These are phyloP conservation scores for Branchellion lobata DNA, from an alignment of 2,888 invertebrate species.

Conservation along the genomic window DNA sequence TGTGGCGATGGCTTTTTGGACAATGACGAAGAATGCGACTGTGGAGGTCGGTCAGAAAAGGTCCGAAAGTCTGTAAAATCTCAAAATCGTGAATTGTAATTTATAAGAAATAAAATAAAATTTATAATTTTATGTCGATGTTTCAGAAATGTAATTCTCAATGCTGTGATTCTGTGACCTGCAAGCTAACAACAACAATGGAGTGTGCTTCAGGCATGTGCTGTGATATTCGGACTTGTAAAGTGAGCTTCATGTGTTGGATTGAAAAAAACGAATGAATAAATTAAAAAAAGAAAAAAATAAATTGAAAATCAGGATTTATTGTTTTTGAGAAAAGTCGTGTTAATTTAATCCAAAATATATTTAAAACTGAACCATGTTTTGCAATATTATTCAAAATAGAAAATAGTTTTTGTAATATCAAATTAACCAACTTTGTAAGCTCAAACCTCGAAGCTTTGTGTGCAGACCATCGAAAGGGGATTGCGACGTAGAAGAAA, in stretches of 20 bases:
- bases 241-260: neutral
- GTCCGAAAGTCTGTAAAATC: neutral
- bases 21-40: conserved; percentile 7
- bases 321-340: neutral
- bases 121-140: neutral
- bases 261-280: neutral
- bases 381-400: too few relatives aligned
- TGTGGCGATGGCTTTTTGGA: neutral
- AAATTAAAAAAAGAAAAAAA: too few relatives aligned
- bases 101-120: neutral
- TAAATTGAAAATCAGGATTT: neutral
- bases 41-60: neutral
- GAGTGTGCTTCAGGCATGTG: neutral
- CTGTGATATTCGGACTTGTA: neutral
- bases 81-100: neutral
- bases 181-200: neutral
- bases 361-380: neutral
- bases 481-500: neutral
- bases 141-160: conserved; percentile 21
- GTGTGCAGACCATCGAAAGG: neutral
- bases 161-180: neutral
- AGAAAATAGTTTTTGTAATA: too few relatives aligned
- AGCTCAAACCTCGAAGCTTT: neutral
- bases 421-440: too few relatives aligned
- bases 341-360: neutral